Base-by-base conservation (phyloP, 2,888 invertebrate genomes). In the Chydorus sphaericus region DNA sequence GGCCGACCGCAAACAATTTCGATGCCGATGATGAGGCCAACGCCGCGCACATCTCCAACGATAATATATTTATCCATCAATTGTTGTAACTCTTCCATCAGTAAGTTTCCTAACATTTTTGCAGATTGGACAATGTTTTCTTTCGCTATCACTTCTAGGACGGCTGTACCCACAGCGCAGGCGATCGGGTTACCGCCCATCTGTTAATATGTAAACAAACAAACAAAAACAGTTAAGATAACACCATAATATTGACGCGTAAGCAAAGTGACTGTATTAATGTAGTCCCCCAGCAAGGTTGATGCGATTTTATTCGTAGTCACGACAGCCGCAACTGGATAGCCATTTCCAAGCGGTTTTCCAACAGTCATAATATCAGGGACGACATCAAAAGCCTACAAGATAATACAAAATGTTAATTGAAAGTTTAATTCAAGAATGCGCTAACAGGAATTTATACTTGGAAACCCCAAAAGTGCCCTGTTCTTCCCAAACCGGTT, bases 161-260 rank as follows among this genome's bases (percentile, higher is more conserved):
- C 77, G 26, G 76, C 70, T 28, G 71, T 70, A 4, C 76, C 78
- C n/a, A 76, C 71, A 18, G 71, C 71, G 57, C 73, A 73, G 3
- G 75, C 72, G 49, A 78, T 63, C 14, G 77, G 76, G 63, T 77
- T 77, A 39, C 78, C 78, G n/a, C 75, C 74, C 65, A 69, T 78
- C 29, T 62, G 57, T 31, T 31, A 54, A 23, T n/a, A n/a, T n/a
- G n/a, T n/a, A n/a, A n/a, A n/a, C n/a, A 36, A 33, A 31, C 39
- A 30, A 73, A n/a, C n/a, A n/a, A n/a, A n/a, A n/a, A n/a, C n/a
- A n/a, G n/a, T n/a, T n/a, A n/a, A n/a, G n/a, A n/a, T n/a, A n/a
- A n/a, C n/a, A n/a, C n/a, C n/a, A n/a, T n/a, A n/a, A n/a, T n/a
- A n/a, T 33, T 33, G 16, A 36, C 3, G 4, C 36, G 16, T 36